These are phyloP conservation scores for Apocrypta bakeri DNA, from an alignment of 1,140 invertebrate species.

Conservation along the genomic window DNA sequence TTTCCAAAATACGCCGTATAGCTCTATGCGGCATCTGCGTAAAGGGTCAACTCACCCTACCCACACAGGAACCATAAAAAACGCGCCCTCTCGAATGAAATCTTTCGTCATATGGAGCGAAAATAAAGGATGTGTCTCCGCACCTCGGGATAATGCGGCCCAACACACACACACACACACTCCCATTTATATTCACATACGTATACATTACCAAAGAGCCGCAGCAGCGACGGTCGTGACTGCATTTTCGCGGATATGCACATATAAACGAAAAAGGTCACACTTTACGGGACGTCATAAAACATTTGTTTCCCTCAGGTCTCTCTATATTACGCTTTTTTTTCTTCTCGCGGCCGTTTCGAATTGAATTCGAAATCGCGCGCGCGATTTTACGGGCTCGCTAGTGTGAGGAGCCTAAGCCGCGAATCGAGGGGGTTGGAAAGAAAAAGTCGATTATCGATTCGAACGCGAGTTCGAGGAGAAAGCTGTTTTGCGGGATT, in stretches of 20 bases:
- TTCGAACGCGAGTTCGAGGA: neutral
- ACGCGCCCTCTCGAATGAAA: constrained; percentile 21
- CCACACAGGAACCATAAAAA: neutral
- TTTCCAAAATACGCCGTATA: neutral
- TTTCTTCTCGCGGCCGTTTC: constrained; percentile 5
- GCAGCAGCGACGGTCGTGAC: too few relatives aligned
- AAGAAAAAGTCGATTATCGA: constrained; percentile 35
- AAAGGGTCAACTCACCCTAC: constrained; percentile 9
- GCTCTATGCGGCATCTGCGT: neutral
- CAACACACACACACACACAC: neutral
- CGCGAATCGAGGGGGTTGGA: neutral
- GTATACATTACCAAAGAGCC: too few relatives aligned
- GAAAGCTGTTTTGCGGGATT: neutral
- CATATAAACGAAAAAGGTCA: constrained; percentile 23
- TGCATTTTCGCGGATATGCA: neutral
- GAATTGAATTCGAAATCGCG: constrained; percentile 47
- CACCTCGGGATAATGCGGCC: constrained; percentile 27
- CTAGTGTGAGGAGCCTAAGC: constrained; percentile 3
- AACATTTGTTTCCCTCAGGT: constrained; percentile 27
- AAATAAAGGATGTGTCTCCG: constrained; percentile 35
- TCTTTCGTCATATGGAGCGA: constrained; percentile 30
- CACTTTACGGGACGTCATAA: constrained; percentile 20
- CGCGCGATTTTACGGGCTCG: constrained; percentile 30
- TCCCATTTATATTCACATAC: too few relatives aligned
- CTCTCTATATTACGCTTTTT: neutral